A percentile compares a stretch with the other conserved stretches of the same genome.
Evolutionary conservation across 1,140 invertebrate species (phyloP).

Genomic region (Drosophila orosa): DNA sequence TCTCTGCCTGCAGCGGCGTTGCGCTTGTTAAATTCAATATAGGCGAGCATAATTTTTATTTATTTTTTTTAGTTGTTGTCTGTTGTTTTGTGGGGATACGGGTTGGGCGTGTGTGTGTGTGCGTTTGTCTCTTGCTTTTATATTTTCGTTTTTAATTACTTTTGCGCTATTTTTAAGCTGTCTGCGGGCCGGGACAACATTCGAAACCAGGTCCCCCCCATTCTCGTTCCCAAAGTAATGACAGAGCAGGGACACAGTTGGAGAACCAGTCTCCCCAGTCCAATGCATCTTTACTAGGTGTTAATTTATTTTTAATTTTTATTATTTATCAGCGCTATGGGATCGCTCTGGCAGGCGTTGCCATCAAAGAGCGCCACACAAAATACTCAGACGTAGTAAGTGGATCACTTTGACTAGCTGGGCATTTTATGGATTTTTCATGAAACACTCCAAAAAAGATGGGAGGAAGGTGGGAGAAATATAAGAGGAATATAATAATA

Average conservation of each 20-base stretch:
- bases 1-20: conserved; percentile 50
- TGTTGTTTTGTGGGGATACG: conserved; percentile 40
- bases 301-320: conserved; percentile 83
- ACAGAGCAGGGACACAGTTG: conserved; percentile 30
- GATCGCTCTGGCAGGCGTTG: conserved; percentile 53
- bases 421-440: conserved; percentile 13
- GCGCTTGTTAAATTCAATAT: conserved; percentile 78
- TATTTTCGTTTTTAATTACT: conserved; percentile 80
- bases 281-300: conserved; percentile 75
- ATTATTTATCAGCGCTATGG: conserved; percentile 75
- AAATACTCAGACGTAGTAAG: conserved; percentile 23
- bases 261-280: conserved; percentile 13
- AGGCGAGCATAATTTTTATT: conserved; percentile 51
- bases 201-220: conserved; percentile 31
- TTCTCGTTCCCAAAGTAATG: conserved; percentile 29
- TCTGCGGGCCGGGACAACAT: conserved; percentile 50
- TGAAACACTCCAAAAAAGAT: background rate
- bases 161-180: conserved; percentile 79
- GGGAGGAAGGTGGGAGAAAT: background rate
- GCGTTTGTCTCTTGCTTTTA: conserved; percentile 59
- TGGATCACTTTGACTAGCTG: conserved; percentile 21
- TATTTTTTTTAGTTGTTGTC: conserved; percentile 26
- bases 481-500: too few species aligned
- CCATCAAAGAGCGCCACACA: conserved; percentile 47
- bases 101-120: conserved; percentile 14